Evolutionary conservation across 2,888 invertebrate species (phyloP).

Genomic region (Vanessa cardui): DNA sequence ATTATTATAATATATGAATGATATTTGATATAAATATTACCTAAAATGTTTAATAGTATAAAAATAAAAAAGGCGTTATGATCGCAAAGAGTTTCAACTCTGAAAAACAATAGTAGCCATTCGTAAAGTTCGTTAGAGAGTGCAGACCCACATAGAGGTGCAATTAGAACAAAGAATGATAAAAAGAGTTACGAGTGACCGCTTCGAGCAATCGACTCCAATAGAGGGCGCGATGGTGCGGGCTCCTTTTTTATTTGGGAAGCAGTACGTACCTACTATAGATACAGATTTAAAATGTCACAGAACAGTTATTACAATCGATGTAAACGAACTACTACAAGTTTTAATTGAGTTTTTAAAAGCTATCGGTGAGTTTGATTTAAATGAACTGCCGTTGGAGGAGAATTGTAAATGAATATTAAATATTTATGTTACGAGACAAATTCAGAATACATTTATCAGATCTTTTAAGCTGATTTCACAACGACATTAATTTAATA

Average conservation of each 20-base stretch:
- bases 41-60: neutral
- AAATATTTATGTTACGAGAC: neutral
- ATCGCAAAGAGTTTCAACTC: slow-evolving; percentile 28
- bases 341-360: slow-evolving; percentile 10
- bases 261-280: slow-evolving; percentile 34
- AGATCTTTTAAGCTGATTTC: neutral
- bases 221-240: slow-evolving; percentile 40
- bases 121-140: slow-evolving; percentile 53
- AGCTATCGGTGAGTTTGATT: slow-evolving; percentile 3
- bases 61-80: slow-evolving; percentile 2
- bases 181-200: slow-evolving; percentile 52
- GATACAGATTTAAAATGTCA: slow-evolving; percentile 38
- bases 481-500: neutral
- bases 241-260: slow-evolving; percentile 42
- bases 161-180: slow-evolving; percentile 63
- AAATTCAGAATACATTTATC: neutral
- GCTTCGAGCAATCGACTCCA: slow-evolving; percentile 55
- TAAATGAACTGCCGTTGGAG: neutral
- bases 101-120: slow-evolving; percentile 41
- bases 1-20: too few relatives aligned
- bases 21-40: neutral
- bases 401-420: neutral
- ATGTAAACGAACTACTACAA: slow-evolving; percentile 4
- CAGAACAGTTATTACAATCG: slow-evolving; percentile 3
- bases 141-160: slow-evolving; percentile 52